Percentiles rank a stretch among this genome's conserved stretches.
These are phyloP conservation scores for Aelia acuminata DNA, from an alignment of 2,888 invertebrate genomes.

Conservation along the genomic window DNA sequence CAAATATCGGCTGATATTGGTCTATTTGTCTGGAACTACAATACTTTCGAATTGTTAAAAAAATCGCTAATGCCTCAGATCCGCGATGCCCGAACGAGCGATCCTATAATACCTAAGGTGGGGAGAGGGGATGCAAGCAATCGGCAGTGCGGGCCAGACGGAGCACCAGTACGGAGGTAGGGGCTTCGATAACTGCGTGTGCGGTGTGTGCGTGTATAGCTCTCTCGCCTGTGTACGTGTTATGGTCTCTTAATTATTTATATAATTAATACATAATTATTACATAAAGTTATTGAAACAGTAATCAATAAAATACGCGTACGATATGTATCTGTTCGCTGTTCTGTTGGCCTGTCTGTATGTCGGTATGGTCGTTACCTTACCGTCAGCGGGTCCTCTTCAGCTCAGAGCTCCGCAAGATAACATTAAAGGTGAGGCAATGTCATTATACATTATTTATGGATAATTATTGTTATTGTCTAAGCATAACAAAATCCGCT, in stretches of 20 bases:
- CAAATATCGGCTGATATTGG: too few species aligned
- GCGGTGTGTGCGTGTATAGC: not conserved
- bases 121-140: not conserved
- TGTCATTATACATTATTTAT: not conserved
- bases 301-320: not conserved
- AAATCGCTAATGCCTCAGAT: not conserved
- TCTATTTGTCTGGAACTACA: too few species aligned
- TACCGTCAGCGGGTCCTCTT: constrained; percentile 3
- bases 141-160: not conserved
- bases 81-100: not conserved
- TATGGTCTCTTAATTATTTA: not conserved
- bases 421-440: not conserved
- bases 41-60: too few species aligned
- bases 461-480: not conserved
- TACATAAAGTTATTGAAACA: not conserved
- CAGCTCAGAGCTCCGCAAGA: not conserved
- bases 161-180: constrained; percentile 4
- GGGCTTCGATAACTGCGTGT: not conserved
- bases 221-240: not conserved
- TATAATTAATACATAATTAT: not conserved
- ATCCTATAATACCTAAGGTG: not conserved
- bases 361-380: constrained; percentile 16
- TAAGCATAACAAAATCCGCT: too few species aligned
- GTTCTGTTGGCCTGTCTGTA: not conserved
- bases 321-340: not conserved